A percentile compares a stretch with the other conserved stretches of the same genome.
phyloP scores from a whole-genome alignment of 2,888 invertebrate species.

The Hemithea aestivaria region DNA sequence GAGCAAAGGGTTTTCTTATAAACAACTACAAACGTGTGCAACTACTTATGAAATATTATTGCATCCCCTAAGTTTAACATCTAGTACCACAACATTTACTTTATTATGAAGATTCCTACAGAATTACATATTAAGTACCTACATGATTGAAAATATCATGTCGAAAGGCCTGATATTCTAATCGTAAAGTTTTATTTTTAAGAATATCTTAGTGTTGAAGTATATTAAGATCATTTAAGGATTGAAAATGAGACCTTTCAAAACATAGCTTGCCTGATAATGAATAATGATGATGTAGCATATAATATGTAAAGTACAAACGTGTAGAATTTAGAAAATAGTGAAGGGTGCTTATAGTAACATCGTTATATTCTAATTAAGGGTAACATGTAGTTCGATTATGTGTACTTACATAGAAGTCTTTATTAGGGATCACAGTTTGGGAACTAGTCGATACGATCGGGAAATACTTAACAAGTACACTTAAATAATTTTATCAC shows the following conservation, averaged over 20 bases:
- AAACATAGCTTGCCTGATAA: too few species aligned
- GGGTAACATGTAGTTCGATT: conserved; percentile 37
- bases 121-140: conserved; percentile 1
- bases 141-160: conserved; percentile 1
- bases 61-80: conserved; percentile 62
- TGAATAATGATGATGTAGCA: too few species aligned
- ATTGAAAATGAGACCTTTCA: too few species aligned
- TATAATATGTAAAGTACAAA: background rate
- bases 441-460: conserved; percentile 65
- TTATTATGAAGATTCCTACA: conserved; percentile 39
- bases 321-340: conserved; percentile 12
- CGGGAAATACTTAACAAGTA: conserved; percentile 25
- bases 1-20: conserved; percentile 27
- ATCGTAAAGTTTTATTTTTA: too few species aligned
- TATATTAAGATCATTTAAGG: too few species aligned
- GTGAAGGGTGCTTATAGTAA: conserved; percentile 24
- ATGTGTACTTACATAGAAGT: conserved; percentile 73
- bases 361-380: conserved; percentile 29
- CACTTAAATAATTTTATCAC: conserved; percentile 15
- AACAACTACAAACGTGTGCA: conserved; percentile 59
- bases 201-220: too few species aligned
- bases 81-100: conserved; percentile 56
- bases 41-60: conserved; percentile 75
- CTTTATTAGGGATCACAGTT: conserved; percentile 79
- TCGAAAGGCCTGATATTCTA: too few species aligned